Evolutionary conservation across 2,888 invertebrate genomes (phyloP).

Genomic region (Sesia apiformis): DNA sequence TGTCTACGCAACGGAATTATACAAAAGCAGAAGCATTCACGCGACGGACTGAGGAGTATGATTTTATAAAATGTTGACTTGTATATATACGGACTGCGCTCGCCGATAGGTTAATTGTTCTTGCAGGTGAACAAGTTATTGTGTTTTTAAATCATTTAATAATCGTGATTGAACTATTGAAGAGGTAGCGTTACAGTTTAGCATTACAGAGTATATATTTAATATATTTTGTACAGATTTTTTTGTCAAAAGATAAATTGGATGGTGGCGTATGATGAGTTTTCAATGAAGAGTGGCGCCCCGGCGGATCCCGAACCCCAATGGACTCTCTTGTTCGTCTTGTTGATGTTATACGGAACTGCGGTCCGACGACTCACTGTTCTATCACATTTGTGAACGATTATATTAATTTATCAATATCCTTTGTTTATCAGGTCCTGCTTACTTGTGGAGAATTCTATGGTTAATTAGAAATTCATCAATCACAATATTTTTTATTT

Average conservation of each 20-base stretch:
- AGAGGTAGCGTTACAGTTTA: conserved; percentile 73
- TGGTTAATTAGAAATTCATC: conserved; percentile 64
- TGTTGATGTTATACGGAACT: conserved; percentile 30
- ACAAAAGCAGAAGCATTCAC: conserved; percentile 53
- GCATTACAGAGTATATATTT: conserved; percentile 76
- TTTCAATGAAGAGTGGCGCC: conserved; percentile 66
- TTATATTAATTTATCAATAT: conserved; percentile 55
- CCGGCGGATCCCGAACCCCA: conserved; percentile 46
- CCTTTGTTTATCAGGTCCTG: conserved; percentile 74
- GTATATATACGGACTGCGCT: conserved; percentile 11
- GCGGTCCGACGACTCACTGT: conserved; percentile 32
- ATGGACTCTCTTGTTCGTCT: conserved; percentile 51
- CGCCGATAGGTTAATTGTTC: conserved; percentile 62
- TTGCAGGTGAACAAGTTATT: conserved; percentile 68
- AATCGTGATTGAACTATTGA: conserved; percentile 72
- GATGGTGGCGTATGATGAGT: conserved; percentile 73
- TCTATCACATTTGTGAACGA: conserved; percentile 21
- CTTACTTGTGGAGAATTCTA: conserved; percentile 51
- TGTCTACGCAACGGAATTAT: conserved; percentile 60
- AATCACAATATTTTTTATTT: conserved; percentile 70
- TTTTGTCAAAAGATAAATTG: conserved; percentile 76
- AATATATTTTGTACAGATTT: conserved; percentile 76
- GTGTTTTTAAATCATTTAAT: conserved; percentile 74
- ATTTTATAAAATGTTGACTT: conserved; percentile 49
- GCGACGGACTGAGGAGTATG: conserved; percentile 56